These are phyloP conservation scores for Paramormyrops kingsleyae DNA, from an alignment of 2,113 vertebrate species.

Conservation along the genomic window DNA sequence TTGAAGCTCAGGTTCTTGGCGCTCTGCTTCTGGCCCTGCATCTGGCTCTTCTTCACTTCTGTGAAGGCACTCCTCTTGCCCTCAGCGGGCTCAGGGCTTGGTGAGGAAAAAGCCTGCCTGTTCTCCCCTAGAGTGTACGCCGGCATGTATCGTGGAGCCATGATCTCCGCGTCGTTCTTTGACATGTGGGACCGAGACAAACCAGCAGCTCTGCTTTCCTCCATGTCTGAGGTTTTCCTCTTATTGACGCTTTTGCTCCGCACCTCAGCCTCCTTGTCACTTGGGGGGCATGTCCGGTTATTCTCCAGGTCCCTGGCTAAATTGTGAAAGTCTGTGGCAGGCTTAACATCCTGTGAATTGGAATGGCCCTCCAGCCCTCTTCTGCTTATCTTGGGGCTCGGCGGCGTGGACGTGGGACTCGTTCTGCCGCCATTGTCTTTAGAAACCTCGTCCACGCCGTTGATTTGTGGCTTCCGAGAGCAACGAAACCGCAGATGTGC, in stretches of 20 bases:
- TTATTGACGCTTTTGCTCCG: slow-evolving; percentile 36
- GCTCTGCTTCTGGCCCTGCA: slow-evolving; percentile 30
- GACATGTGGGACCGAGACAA: slow-evolving; percentile 27
- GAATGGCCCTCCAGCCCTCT: slow-evolving; percentile 19
- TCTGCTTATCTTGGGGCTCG: slow-evolving; percentile 37
- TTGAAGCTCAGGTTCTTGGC: slow-evolving; percentile 18
- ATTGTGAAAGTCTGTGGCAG: slow-evolving; percentile 74
- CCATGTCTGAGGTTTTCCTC: slow-evolving; percentile 48
- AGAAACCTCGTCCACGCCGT: slow-evolving; percentile 39
- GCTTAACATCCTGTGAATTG: slow-evolving; percentile 43
- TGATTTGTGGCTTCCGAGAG: slow-evolving; percentile 54
- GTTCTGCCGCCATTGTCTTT: slow-evolving; percentile 40
- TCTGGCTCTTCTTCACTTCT: slow-evolving; percentile 62
- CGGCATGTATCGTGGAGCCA: slow-evolving; percentile 58
- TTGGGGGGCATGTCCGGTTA: slow-evolving; percentile 10
- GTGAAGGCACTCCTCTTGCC: slow-evolving; percentile 71
- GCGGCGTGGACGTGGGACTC: neutral
- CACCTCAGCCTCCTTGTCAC: slow-evolving; percentile 20
- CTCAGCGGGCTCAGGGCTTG: slow-evolving; percentile 64
- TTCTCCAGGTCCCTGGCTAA: slow-evolving; percentile 70
- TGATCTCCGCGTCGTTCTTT: slow-evolving; percentile 59
- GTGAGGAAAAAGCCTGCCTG: slow-evolving; percentile 56
- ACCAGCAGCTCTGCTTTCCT: slow-evolving; percentile 20
- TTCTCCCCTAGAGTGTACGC: slow-evolving; percentile 61
- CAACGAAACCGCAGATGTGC: slow-evolving; percentile 74